Evolutionary conservation across 2,888 invertebrate genomes (phyloP).

Genomic region (Calameuta idolon): DNA sequence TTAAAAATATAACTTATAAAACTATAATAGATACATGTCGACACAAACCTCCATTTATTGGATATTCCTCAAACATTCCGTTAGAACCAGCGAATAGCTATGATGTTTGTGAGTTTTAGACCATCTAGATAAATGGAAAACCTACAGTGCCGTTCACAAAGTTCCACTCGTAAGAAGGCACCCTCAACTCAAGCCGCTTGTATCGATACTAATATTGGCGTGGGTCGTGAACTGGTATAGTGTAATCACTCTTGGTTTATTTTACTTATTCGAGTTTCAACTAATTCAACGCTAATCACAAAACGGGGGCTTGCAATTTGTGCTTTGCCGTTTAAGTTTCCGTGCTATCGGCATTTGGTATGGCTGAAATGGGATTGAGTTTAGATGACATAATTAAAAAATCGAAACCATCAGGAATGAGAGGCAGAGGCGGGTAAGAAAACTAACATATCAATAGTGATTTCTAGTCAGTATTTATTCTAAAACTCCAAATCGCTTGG

Average conservation of each 20-base stretch:
- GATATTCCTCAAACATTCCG: no score
- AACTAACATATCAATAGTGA: slow-evolving; percentile 3
- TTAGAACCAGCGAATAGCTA: no score
- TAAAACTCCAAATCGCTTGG: neutral
- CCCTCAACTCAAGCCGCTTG: neutral
- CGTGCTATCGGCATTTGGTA: slow-evolving; percentile 18
- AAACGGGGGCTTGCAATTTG: neutral
- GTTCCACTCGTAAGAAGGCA: no score
- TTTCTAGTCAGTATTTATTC: neutral
- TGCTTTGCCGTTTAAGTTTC: neutral
- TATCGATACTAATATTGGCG: neutral
- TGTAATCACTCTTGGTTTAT: neutral
- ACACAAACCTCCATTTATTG: no score
- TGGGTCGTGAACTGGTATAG: neutral
- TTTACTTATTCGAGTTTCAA: neutral
- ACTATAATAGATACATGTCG: no score
- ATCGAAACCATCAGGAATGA: slow-evolving; percentile 55
- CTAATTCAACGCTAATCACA: neutral
- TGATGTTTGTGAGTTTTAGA: no score
- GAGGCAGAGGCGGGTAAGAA: slow-evolving; percentile 56
- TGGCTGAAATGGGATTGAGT: slow-evolving; percentile 60
- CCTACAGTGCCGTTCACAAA: neutral
- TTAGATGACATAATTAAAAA: slow-evolving; percentile 67
- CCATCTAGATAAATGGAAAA: no score
- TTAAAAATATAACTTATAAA: no score